A percentile compares a stretch with the other conserved stretches of the same genome.
These are phyloP conservation scores for Diadromus collaris DNA, from an alignment of 2,888 invertebrate genomes.

Conservation along the genomic window DNA sequence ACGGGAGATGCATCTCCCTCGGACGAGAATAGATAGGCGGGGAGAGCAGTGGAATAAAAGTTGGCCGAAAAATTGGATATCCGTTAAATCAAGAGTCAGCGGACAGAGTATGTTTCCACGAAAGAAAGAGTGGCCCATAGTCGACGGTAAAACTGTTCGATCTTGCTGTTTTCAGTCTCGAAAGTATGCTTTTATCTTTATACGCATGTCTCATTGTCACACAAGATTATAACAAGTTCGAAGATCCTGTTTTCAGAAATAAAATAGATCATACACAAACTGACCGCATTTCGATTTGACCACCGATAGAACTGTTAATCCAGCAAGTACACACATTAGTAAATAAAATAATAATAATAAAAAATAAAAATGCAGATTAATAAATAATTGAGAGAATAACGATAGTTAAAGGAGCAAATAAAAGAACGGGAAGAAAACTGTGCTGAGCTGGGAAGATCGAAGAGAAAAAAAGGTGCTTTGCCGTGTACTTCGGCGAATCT, in stretches of 20 bases:
- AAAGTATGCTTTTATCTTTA: background rate
- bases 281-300: background rate
- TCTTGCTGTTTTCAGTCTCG: background rate
- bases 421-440: slow-evolving; percentile 24
- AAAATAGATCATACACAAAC: background rate
- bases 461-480: slow-evolving; percentile 11
- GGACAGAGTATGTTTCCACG: background rate
- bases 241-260: background rate
- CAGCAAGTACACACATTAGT: background rate
- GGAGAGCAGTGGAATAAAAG: slow-evolving; percentile 12
- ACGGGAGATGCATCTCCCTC: slow-evolving; percentile 20
- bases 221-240: background rate
- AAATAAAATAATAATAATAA: background rate
- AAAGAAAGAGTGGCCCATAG: background rate
- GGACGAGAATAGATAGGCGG: slow-evolving; percentile 7
- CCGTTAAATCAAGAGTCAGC: background rate
- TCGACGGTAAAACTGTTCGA: background rate
- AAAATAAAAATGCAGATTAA: slow-evolving; percentile 5
- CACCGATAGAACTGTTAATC: background rate
- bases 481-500: slow-evolving; percentile 37
- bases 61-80: background rate
- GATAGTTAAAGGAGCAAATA: background rate
- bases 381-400: slow-evolving; percentile 28
- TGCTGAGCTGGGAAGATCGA: slow-evolving; percentile 11
- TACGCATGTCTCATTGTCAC: background rate